A percentile compares a stretch with the other conserved stretches of the same genome.
phyloP scores from a whole-genome alignment of 2,888 invertebrate species.

The Ichneumoninae sp. region DNA sequence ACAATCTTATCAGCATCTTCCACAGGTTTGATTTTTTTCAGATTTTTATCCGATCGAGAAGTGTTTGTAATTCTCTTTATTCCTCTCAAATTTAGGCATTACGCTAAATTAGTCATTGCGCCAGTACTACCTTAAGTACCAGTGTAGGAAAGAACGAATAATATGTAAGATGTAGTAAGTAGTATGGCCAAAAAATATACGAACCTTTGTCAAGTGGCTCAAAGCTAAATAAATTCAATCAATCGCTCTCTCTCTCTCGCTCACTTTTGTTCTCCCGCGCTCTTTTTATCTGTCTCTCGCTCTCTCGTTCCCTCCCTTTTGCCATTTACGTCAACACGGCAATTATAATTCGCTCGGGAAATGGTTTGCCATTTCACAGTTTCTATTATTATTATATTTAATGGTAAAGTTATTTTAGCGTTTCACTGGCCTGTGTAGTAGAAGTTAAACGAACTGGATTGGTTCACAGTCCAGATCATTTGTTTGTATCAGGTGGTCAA shows the following conservation, averaged over 20 bases:
- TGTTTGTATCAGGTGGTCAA: conserved; percentile 16
- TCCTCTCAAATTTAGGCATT: too few species aligned
- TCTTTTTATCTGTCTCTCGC: neutral
- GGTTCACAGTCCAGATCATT: conserved; percentile 43
- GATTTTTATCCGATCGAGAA: too few species aligned
- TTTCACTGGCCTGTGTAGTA: conserved; percentile 82
- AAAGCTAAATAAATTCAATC: neutral
- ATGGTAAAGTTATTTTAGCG: conserved; percentile 62
- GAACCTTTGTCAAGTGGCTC: too few species aligned
- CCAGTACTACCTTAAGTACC: too few species aligned
- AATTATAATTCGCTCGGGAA: conserved; percentile 53
- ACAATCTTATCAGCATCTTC: too few species aligned
- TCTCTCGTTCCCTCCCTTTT: conserved; percentile 17
- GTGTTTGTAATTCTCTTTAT: too few species aligned
- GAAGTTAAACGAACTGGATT: conserved; percentile 57
- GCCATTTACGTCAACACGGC: conserved; percentile 65
- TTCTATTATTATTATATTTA: conserved; percentile 73
- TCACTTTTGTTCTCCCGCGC: neutral
- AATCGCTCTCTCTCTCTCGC: neutral
- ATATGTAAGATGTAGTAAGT: too few species aligned
- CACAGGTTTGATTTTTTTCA: too few species aligned
- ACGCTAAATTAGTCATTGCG: too few species aligned
- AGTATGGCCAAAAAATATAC: too few species aligned
- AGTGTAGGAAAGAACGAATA: too few species aligned
- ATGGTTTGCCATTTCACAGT: conserved; percentile 81